Evolutionary conservation across 2,113 vertebrate species (phyloP), one percentile per base, ranked within the genome.

Genomic region (Ornithorhynchus anatinus): DNA sequence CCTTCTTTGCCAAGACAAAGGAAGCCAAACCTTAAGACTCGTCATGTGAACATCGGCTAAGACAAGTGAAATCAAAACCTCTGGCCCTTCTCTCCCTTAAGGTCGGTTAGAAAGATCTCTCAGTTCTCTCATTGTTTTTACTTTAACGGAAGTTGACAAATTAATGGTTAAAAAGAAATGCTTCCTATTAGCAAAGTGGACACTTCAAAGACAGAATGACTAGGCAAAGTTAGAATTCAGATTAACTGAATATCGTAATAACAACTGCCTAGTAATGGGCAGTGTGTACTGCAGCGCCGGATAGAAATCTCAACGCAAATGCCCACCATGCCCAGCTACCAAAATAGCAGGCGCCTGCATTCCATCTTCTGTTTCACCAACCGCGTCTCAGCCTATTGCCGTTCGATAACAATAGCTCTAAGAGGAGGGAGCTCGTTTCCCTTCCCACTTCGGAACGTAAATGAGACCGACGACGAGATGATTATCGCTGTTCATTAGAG

Each of bases 351-450:
- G 17, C 60, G 63, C 27, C 42, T 8, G 4, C 35, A 51, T 56
- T 76, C 60, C 50, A 73, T 67, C 66, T 53, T 69, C 69, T 38
- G 43, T 45, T 62, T 62, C 69, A 58, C 53, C 11, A 61, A 58
- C 52, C 42, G 22, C 25, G 58, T 47, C 52, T 51, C 32, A 64
- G 62, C 45, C 50, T 62, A 44, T 25, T 58, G 59, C 64, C 71
- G 45, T 15, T 35, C 7, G 45, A 43, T 4, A 23, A 47, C 25
- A 62, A 65, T 4, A 50, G 35, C 22, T 68, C 12, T 44, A 51
- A 40, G 22, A 58, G 29, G 12, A 71, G 16, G 20, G 27, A 59
- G 39, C 40, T n/a, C n/a, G n/a, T 86, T 78, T 65, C 60, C 59
- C 57, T 67, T 70, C 31, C 50, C 5, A 57, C 45, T 29, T 58